These are phyloP conservation scores for Hesperia comma DNA, from an alignment of 2,888 invertebrate genomes.

Conservation along the genomic window DNA sequence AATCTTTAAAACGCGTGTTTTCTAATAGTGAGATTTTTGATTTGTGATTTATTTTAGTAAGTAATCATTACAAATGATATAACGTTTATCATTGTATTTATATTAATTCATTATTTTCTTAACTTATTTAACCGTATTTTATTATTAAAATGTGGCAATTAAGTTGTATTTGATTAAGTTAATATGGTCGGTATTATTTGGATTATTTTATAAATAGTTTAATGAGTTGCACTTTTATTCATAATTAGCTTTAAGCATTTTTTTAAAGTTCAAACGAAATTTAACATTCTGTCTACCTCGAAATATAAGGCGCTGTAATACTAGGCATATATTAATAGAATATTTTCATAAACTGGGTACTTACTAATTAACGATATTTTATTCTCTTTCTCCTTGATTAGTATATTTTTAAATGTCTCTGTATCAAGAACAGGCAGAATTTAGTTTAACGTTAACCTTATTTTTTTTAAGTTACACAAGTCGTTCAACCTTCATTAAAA, in stretches of 20 bases:
- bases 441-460: too few species aligned
- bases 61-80: slow-evolving; percentile 3
- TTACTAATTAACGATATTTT: not conserved
- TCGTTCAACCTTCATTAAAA: too few species aligned
- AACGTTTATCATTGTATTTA: not conserved
- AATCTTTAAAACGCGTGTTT: slow-evolving; percentile 11
- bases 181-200: slow-evolving; percentile 19
- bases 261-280: slow-evolving; percentile 6
- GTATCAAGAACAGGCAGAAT: too few species aligned
- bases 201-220: slow-evolving; percentile 11
- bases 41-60: not conserved
- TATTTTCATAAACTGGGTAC: slow-evolving; percentile 16
- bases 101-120: not conserved
- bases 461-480: too few species aligned
- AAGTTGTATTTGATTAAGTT: not conserved
- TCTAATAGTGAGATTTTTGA: not conserved
- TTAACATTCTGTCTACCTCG: slow-evolving; percentile 25
- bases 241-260: slow-evolving; percentile 6
- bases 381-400: too few species aligned
- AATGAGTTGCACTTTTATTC: slow-evolving; percentile 1
- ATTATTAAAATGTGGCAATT: not conserved
- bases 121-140: too few species aligned
- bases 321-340: slow-evolving; percentile 5
- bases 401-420: too few species aligned
- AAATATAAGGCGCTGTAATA: slow-evolving; percentile 20